phyloP scores from a whole-genome alignment of 2,113 vertebrate species.

The Ciconia stormi region DNA sequence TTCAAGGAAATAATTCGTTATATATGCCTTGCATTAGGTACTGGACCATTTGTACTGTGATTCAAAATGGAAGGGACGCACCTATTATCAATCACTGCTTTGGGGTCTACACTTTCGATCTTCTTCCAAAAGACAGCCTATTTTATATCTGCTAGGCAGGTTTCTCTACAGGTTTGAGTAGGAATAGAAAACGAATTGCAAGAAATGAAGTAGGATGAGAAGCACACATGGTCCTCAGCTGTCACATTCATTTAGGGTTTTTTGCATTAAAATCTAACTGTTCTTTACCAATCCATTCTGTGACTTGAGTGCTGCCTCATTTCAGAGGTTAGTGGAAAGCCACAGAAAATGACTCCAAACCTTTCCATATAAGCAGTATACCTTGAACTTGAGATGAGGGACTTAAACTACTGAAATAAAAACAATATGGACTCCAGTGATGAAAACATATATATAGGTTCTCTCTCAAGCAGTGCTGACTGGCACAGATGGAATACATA shows the following conservation, averaged over 20 bases:
- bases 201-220: background rate
- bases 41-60: background rate
- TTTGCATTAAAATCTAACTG: background rate
- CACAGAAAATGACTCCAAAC: background rate
- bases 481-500: background rate
- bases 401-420: background rate
- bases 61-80: background rate
- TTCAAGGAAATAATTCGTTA: background rate
- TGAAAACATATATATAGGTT: background rate
- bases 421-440: background rate
- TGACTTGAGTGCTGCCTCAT: background rate
- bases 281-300: background rate
- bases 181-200: background rate
- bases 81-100: background rate
- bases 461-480: background rate
- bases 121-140: background rate
- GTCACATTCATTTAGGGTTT: background rate
- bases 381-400: background rate
- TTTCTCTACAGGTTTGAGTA: background rate
- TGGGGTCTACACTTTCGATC: background rate
- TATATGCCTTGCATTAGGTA: background rate
- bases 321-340: background rate
- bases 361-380: background rate
- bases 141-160: background rate
- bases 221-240: background rate